Evolutionary conservation across 2,797 vertebrate species (phyloP), one percentile per base, ranked within the genome.

Genomic region (Hapalemur alaotrensis): DNA sequence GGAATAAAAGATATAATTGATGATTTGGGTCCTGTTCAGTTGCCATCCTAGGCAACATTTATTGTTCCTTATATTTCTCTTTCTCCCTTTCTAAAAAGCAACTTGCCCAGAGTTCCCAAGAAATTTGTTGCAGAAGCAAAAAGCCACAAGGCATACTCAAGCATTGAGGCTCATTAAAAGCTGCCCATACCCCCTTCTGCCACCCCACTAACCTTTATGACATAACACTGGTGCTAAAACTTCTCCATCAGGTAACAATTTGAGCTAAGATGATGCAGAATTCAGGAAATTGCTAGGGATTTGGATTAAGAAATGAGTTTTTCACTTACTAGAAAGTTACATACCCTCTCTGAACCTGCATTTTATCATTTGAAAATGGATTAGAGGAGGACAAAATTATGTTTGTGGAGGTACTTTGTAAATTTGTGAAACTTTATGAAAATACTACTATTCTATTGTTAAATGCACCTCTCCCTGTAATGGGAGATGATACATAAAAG

Each of bases 381-480:
- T 86, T 80, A 84, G 41, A 65, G 23, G 15, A 89, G 2, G 5
- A 75, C 83, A 61, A 93, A 94, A 70, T 86, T 20, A 46, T 90
- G 48, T 78, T 96, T 96, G 1, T 93, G 50, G 46, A 93, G 23
- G 25, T 25, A 86, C 46, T 91, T 82, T 73, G n/a, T 86, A 95
- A 72, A 69, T 73, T 63, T 86, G 57, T 88, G 46, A 95, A 48
- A 20, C 8, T 91, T n/a, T 83, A 48, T 96, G 75, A 20, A 96
- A 63, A 80, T 96, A 65, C 3, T 70, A 4, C 85, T 95, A 83
- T 89, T 72, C 95, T 93, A 95, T 79, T 91, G n/a, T 90, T 84
- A 90, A 93, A 78, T 46, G 15, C 22, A 75, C 13, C 22, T 93
- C 7, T 93, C 18, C 73, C 38, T 89, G 38, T 4, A 89, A 35